Evolutionary conservation across 2,113 vertebrate genomes (phyloP).

Genomic region (Corythornis madagascariensis): DNA sequence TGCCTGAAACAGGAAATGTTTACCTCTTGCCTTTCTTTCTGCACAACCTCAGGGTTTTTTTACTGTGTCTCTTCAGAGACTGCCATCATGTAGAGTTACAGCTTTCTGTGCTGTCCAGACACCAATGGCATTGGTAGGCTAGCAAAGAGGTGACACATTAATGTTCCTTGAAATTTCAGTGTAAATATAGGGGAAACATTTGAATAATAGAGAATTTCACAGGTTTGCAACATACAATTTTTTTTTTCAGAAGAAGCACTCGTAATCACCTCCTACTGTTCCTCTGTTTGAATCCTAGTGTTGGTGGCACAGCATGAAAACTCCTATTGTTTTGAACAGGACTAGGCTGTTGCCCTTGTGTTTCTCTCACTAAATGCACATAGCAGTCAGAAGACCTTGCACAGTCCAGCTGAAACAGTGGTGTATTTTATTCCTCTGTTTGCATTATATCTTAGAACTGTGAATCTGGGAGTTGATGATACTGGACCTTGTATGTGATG

Average conservation of each 20-base stretch:
- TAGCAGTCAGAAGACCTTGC: conserved; percentile 12
- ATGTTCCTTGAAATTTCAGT: background rate
- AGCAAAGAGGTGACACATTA: background rate
- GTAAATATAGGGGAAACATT: background rate
- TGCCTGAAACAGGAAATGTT: background rate
- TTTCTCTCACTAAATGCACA: conserved; percentile 12
- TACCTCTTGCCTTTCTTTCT: background rate
- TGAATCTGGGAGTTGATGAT: conserved; percentile 7
- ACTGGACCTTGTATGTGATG: background rate
- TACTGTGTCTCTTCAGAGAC: background rate
- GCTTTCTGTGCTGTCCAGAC: background rate
- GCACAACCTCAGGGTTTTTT: background rate
- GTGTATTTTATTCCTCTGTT: background rate
- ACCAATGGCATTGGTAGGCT: background rate
- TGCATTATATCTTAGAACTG: conserved; percentile 4
- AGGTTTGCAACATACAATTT: background rate
- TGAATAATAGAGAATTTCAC: background rate
- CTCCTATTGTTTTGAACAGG: conserved; percentile 36
- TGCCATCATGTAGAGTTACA: background rate
- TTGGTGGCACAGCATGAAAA: conserved; percentile 42
- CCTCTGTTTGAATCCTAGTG: background rate
- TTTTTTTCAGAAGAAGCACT: background rate
- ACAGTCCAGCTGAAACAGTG: conserved; percentile 2
- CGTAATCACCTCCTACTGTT: background rate
- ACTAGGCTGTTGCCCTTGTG: conserved; percentile 1